Evolutionary conservation across 2,113 vertebrate genomes (phyloP), one percentile per base, ranked within the genome.

Genomic region (Anseranas semipalmata): DNA sequence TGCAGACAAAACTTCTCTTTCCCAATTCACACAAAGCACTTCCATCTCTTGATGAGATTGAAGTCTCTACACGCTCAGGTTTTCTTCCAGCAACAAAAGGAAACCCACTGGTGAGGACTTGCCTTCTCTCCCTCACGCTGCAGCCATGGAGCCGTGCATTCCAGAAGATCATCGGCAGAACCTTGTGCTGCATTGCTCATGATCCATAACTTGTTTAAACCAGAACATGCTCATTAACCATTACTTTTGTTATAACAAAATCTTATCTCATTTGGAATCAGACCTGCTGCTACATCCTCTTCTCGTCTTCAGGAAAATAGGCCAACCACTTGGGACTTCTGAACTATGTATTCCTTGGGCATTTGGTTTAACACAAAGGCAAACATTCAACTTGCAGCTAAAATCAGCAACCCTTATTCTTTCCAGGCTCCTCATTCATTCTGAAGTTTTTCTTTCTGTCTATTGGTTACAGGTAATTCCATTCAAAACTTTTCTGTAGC

Each of bases 181-280:
- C 37, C 48, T 53, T 18, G 30, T 62, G 32, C 22, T 70, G 13
- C 20, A 7, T 12, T 90, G 45, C 25, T 66, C 20, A 77, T 76
- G 46, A 60, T 76, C 30, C 55, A 43, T n/a, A n/a, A 90, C 63
- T 92, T n/a, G 53, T 67, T 94, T 94, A 87, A 95, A 94, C 62
- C 59, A 92, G 75, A 90, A 71, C n/a, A 37, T 94, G 37, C 52
- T 80, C 55, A 77, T 93, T 95, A 92, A 77, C 53, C 67, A 33
- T 74, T 86, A 83, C 59, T 58, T 81, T 78, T 95, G 79, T 86
- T 95, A 92, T 50, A 96, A 77, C 41, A 84, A 81, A 81, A 45
- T 84, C 83, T 92, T 96, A 87, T 89, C 89, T 93, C 76, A 45
- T 80, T 60, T 95, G 86, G 94, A 96, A 89, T 95, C 95, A 93